Conservation (phyloP, 2,113 vertebrate species). For the Prunella fulvescens region DNA sequence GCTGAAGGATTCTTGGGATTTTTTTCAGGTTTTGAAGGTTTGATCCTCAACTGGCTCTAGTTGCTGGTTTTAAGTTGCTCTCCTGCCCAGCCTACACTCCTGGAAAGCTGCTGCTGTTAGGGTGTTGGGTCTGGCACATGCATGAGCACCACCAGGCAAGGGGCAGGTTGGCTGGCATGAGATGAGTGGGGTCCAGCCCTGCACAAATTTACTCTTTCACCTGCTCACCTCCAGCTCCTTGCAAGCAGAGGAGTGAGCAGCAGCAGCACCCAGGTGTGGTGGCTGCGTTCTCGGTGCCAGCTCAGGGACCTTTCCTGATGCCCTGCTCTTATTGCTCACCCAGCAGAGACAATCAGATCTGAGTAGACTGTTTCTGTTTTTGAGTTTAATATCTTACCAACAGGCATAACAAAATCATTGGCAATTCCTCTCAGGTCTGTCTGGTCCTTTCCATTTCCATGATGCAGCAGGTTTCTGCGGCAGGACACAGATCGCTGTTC, state of each 20-base stretch:
- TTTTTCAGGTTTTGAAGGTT: not conserved
- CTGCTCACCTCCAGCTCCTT: not conserved
- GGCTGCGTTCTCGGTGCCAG: not conserved
- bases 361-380: not conserved
- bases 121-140: not conserved
- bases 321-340: not conserved
- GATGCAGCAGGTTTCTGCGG: conserved; percentile 30
- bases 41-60: not conserved
- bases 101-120: not conserved
- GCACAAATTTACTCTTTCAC: not conserved
- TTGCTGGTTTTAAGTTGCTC: not conserved
- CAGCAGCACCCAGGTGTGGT: not conserved
- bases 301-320: not conserved
- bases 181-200: not conserved
- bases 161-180: not conserved
- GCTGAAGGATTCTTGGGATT: not conserved
- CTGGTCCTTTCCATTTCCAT: conserved; percentile 22
- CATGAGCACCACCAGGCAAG: not conserved
- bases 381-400: not conserved
- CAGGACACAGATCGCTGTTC: conserved; percentile 28
- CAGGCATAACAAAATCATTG: not conserved
- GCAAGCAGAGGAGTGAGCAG: not conserved
- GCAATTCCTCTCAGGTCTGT: not conserved
- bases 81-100: not conserved
- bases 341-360: not conserved